These are phyloP conservation scores for Unio pictorum DNA, from an alignment of 2,888 invertebrate species.

Conservation along the genomic window DNA sequence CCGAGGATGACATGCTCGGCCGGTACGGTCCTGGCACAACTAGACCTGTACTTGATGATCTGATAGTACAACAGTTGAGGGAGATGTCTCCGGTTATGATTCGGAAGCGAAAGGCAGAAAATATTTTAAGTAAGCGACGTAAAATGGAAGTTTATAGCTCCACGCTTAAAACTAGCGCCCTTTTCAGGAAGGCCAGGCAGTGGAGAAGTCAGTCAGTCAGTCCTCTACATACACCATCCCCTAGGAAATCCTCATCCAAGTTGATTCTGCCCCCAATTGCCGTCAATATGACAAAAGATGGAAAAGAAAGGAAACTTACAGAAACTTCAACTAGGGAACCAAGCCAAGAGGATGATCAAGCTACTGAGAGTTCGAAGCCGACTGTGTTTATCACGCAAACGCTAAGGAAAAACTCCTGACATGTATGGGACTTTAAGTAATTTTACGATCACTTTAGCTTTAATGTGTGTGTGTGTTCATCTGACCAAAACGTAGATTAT, in stretches of 20 bases:
- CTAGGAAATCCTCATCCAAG: constrained; percentile 25
- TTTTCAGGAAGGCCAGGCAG: constrained; percentile 30
- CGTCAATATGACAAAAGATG: constrained; percentile 24
- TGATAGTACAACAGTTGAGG: constrained; percentile 42
- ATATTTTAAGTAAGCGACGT: constrained; percentile 39
- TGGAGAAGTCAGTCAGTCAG: constrained; percentile 24
- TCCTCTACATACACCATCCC: constrained; percentile 12
- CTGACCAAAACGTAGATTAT: too few relatives aligned
- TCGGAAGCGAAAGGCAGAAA: constrained; percentile 40
- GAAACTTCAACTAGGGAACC: too few relatives aligned
- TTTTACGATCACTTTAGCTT: too few relatives aligned
- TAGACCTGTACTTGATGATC: constrained; percentile 41
- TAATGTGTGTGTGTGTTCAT: too few relatives aligned
- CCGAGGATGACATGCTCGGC: constrained; percentile 39
- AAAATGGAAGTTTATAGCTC: constrained; percentile 44
- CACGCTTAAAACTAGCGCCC: constrained; percentile 39
- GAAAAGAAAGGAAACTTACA: not conserved
- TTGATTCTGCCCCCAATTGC: constrained; percentile 47
- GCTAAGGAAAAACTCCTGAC: too few relatives aligned
- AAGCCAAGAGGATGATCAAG: too few relatives aligned
- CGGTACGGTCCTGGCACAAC: constrained; percentile 42
- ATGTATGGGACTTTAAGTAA: too few relatives aligned
- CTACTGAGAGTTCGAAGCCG: too few relatives aligned
- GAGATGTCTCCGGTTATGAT: constrained; percentile 47
- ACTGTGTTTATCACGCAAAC: too few relatives aligned